Base-by-base conservation (phyloP, 2,888 invertebrate genomes). In the Leucozona laternaria region DNA sequence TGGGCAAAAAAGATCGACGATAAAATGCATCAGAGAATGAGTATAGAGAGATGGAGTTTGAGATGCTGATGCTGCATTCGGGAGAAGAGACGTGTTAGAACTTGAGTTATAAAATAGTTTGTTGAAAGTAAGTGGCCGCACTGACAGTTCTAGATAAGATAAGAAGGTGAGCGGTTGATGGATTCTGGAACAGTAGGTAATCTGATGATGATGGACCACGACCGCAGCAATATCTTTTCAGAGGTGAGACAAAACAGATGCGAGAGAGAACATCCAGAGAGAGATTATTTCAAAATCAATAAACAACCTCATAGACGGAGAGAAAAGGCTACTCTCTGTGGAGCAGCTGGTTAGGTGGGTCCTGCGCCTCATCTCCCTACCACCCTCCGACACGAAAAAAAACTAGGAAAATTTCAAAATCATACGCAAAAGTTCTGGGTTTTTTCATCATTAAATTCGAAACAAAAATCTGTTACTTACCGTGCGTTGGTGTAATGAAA, bases 321-420 rank as follows among this genome's bases (percentile, higher is more conserved):
- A 70, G 72, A 37, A 15, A 25, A 45, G 43, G 10, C 31, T 45
- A 17, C n/a, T 17, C 58, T 22, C 70, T 43, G 15, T 77, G 62
- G 66, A 85, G 85, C 85, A 86, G 81, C 85, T 86, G 81, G 85
- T 81, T 57, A 86, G 84, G 84, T 85, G 84, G 77, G 77, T 86
- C 81, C 78, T 70, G 70, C 85, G 58, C 76, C 71, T 22, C 82
- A 71, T 15, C 48, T 25, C 34, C 28, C 34, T 62, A 70, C 43
- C 75, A 78, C 70, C 75, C 45, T 20, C 50, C 58, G n/a, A 28
- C 53, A 73, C 1, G 20, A 31, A 71, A 71, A 71, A 68, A 37
- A 68, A 28, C 28, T 28, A 28, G 22, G 22, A 60, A 48, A 75
- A 10, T 25, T 68, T 58, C n/a, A 55, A 55, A 40, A 15, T 53